Base-by-base conservation (phyloP, 2,113 vertebrate species). In the Laterallus jamaicensis region DNA sequence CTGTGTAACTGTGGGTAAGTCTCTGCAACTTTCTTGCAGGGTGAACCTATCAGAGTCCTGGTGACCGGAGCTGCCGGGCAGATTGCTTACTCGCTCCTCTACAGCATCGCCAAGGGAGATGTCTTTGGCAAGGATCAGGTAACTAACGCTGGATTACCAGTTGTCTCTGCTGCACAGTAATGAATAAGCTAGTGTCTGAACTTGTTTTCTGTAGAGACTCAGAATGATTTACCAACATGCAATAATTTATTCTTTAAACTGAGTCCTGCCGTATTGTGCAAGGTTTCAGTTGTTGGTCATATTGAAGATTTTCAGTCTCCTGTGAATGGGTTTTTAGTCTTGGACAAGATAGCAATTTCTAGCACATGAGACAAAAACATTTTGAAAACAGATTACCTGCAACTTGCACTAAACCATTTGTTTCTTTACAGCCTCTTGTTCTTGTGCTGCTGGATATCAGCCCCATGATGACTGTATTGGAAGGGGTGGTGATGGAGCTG, bases 101-200 rank as follows among this genome's bases (percentile, higher is more conserved):
- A 99, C 97, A 98, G 99, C 96, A 99, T 99, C 76, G 99, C 99
- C 94, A 99, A 99, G 94, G 99, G 99, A 50, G 99, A 99, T 98
- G 99, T 99, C 93, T 99, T 99, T 10, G 99, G 99, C 91, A 99
- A 98, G 97, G 98, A 99, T 82, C 99, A 99, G 99, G 99, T 99
- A 98, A 89, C n/a, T 10, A 26, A 16, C 28, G 0, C n/a, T 10
- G 32, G 64, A 37, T 11, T 54, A 10, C 32, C 13, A 8, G 55
- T 40, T 62, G 44, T 47, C 29, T n/a, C 39, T 80, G 22, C 59
- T 91, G 31, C 7, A 0, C 44, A 28, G 37, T 24, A 58, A 15
- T 12, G 8, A 26, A 12, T 47, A 52, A 83, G 42, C 25, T 70
- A 15, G 29, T 20, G 31, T 74, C 44, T 42, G 13, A 59, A 22